phyloP scores from a whole-genome alignment of 1,140 invertebrate species.

The Melanaphis sacchari region DNA sequence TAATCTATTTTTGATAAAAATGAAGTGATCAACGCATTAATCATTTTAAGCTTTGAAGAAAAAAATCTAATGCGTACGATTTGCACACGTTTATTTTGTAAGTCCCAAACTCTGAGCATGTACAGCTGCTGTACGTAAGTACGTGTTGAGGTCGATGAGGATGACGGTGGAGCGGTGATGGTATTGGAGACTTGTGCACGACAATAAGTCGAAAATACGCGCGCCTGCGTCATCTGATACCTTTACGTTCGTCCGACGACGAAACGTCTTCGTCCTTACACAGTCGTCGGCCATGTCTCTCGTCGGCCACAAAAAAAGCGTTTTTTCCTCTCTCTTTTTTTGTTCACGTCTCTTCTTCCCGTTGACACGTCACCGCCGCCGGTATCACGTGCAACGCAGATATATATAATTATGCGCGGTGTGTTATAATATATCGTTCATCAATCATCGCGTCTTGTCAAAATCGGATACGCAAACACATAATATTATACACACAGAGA shows the following conservation, averaged over 20 bases:
- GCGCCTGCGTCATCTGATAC: not conserved
- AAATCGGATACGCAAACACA: not conserved
- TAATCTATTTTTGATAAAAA: not conserved
- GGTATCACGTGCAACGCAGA: constrained; percentile 23
- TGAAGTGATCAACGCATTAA: not conserved
- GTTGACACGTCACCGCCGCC: constrained; percentile 30
- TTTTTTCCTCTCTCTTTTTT: not conserved
- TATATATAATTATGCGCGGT: not conserved
- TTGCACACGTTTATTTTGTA: not conserved
- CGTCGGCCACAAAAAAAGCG: not conserved
- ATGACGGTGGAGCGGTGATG: not conserved
- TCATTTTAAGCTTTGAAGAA: not conserved
- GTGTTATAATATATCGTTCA: not conserved
- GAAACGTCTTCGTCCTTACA: not conserved
- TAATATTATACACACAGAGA: not conserved
- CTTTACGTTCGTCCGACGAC: not conserved
- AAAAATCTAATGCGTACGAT: not conserved
- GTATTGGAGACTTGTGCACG: not conserved
- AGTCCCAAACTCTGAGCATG: not conserved
- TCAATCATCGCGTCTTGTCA: constrained; percentile 44
- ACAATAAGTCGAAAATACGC: not conserved
- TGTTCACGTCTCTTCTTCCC: not conserved
- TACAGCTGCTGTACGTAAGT: not conserved
- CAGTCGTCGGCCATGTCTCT: not conserved
- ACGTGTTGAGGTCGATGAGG: not conserved